phyloP scores from a whole-genome alignment of 2,113 vertebrate species.

The Etia nguti region DNA sequence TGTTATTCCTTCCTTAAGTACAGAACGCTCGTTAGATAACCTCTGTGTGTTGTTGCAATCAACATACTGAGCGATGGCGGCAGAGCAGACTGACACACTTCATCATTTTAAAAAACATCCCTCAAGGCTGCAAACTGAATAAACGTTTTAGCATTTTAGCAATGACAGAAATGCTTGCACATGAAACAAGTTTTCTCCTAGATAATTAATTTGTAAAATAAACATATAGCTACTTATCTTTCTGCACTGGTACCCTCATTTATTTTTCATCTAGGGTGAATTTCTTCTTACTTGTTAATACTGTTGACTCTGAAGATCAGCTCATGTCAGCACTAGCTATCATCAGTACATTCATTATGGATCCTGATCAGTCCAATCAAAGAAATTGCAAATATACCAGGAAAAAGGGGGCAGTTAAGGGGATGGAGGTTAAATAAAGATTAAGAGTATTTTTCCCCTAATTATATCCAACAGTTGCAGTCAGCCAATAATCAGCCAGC shows the following conservation, averaged over 20 bases:
- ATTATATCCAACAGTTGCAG: conserved; percentile 12
- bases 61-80: neutral
- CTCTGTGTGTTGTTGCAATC: neutral
- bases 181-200: neutral
- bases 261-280: neutral
- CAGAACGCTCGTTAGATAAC: neutral
- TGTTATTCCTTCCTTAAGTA: neutral
- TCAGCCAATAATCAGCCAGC: neutral
- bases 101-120: neutral
- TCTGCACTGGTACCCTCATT: neutral
- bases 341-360: neutral
- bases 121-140: neutral
- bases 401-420: neutral
- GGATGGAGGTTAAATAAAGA: neutral
- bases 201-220: neutral
- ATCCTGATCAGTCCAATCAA: neutral
- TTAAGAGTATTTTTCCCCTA: neutral
- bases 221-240: neutral
- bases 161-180: neutral
- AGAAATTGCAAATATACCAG: neutral
- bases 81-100: neutral
- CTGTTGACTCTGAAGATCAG: neutral
- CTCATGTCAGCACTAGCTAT: neutral
- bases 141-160: neutral
- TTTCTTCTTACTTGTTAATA: neutral